Percentiles rank a stretch among this genome's conserved stretches.
Evolutionary conservation across 2,113 vertebrate genomes (phyloP).

Genomic region (Smithornis capensis): DNA sequence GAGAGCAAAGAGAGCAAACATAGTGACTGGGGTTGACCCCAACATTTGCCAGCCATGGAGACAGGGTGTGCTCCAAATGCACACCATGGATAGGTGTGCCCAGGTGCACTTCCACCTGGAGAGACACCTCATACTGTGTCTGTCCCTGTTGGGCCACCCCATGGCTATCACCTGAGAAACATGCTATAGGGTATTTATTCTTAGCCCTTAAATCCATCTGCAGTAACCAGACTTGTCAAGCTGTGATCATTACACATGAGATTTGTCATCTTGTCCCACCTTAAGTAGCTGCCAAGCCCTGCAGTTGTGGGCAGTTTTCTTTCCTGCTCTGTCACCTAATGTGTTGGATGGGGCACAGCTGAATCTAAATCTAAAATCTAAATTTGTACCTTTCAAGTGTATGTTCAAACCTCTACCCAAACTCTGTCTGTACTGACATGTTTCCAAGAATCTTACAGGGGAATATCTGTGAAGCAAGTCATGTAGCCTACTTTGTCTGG

Average conservation of each 20-base stretch:
- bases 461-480: not conserved
- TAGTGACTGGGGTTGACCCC: fast-evolving
- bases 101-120: not conserved
- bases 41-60: not conserved
- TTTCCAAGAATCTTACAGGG: not conserved
- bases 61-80: not conserved
- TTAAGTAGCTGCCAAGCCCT: not conserved
- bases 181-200: not conserved
- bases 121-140: not conserved
- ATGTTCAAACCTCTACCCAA: not conserved
- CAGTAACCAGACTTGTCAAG: not conserved
- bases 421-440: not conserved
- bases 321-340: not conserved
- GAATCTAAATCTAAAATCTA: not conserved
- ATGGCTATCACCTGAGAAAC: not conserved
- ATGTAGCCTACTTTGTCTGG: not conserved
- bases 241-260: not conserved
- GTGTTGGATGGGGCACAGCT: not conserved
- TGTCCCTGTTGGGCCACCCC: not conserved
- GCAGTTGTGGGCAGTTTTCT: not conserved
- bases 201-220: not conserved
- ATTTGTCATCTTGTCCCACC: not conserved
- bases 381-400: not conserved
- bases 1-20: fast-evolving
- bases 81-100: not conserved